phyloP scores from a whole-genome alignment of 2,113 vertebrate genomes.

The Triplophysa tibetana region DNA sequence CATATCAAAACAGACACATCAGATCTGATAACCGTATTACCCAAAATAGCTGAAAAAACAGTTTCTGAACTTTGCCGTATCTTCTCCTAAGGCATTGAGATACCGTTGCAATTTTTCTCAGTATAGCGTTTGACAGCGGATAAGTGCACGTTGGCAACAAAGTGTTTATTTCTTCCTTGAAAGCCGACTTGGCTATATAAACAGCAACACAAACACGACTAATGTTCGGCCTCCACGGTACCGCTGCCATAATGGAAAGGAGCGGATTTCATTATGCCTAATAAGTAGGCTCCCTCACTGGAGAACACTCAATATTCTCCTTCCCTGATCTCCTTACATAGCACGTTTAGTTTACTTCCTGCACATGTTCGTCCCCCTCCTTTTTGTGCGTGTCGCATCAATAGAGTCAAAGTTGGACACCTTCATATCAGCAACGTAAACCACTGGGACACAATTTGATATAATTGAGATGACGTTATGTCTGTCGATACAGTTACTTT shows the following conservation, averaged over 20 bases:
- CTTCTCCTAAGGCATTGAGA: background rate
- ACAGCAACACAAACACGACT: constrained; percentile 20
- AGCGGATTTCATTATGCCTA: constrained; percentile 66
- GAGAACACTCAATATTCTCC: constrained; percentile 59
- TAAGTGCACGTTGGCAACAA: background rate
- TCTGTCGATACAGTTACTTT: constrained; percentile 20
- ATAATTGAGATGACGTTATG: constrained; percentile 4
- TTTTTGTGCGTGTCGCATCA: background rate
- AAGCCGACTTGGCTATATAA: background rate
- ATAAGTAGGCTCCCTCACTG: constrained; percentile 62
- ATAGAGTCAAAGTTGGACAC: background rate
- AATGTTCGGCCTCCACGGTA: constrained; percentile 46
- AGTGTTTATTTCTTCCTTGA: background rate
- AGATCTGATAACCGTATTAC: constrained; percentile 15
- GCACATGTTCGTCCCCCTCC: background rate
- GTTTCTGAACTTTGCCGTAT: background rate
- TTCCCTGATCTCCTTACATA: constrained; percentile 3
- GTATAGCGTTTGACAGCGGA: background rate
- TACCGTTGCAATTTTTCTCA: background rate
- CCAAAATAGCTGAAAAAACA: background rate
- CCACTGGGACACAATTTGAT: background rate
- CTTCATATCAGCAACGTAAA: background rate
- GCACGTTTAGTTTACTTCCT: background rate
- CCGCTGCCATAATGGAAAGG: constrained; percentile 67
- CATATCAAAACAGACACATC: constrained; percentile 5